Evolutionary conservation across 2,888 invertebrate genomes (phyloP).

Genomic region (Meiosimyza platycephala): DNA sequence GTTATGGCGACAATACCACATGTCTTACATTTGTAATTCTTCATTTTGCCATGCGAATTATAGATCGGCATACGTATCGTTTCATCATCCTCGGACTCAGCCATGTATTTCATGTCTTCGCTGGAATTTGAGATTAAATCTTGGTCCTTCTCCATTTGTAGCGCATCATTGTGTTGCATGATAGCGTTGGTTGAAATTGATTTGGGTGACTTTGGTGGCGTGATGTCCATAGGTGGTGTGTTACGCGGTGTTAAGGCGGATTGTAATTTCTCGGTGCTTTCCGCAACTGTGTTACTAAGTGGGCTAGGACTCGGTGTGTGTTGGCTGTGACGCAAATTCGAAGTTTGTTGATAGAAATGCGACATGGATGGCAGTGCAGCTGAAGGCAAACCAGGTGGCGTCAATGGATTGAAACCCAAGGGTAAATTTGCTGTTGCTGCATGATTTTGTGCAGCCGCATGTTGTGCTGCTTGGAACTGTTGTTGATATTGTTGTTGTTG

Average conservation of each 20-base stretch:
- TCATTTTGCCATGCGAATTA: slow-evolving; percentile 79
- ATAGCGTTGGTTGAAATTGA: neutral
- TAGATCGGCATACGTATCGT: slow-evolving; percentile 69
- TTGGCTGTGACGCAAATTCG: slow-evolving; percentile 38
- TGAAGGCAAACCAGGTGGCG: slow-evolving; percentile 72
- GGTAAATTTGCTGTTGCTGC: slow-evolving; percentile 67
- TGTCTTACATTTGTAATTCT: slow-evolving; percentile 92
- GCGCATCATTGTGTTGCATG: slow-evolving; percentile 8
- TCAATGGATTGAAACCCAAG: slow-evolving; percentile 72
- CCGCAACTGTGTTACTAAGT: slow-evolving; percentile 21
- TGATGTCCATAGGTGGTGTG: slow-evolving; percentile 66
- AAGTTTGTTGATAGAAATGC: slow-evolving; percentile 53
- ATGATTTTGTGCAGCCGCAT: slow-evolving; percentile 49
- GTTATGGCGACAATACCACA: slow-evolving; percentile 87
- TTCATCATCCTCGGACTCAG: slow-evolving; percentile 63
- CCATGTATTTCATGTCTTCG: slow-evolving; percentile 61
- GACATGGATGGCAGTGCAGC: slow-evolving; percentile 56
- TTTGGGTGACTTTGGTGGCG: slow-evolving; percentile 66
- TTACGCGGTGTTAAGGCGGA: slow-evolving; percentile 58
- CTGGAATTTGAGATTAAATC: slow-evolving; percentile 65
- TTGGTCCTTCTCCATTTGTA: slow-evolving; percentile 56
- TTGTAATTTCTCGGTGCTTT: slow-evolving; percentile 52
- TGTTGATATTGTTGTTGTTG: slow-evolving; percentile 49
- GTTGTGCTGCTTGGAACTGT: slow-evolving; percentile 53
- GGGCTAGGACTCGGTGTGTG: slow-evolving; percentile 52